Conservation (phyloP, 1,140 invertebrate genomes). For the Cecropterus lyciades region DNA sequence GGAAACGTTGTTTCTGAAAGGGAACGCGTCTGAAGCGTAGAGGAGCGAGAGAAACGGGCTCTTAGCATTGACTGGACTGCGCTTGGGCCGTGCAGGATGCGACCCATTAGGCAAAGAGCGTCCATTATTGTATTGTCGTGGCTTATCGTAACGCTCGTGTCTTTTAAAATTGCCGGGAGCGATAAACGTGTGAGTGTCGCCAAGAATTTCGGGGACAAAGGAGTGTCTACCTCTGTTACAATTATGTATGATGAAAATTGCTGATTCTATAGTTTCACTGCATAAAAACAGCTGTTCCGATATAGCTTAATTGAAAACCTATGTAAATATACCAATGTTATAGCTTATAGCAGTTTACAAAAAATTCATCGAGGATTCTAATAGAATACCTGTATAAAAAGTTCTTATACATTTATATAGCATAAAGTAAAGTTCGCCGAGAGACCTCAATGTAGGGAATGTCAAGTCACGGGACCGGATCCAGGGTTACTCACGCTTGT, state of each 20-base stretch:
- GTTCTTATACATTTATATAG: too few species aligned
- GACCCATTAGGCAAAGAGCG: slow-evolving; percentile 75
- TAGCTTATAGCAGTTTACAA: too few species aligned
- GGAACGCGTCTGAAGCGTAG: slow-evolving; percentile 40
- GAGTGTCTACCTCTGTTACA: background rate
- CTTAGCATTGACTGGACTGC: slow-evolving; percentile 76
- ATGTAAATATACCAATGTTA: too few species aligned
- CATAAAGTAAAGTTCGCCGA: slow-evolving; percentile 34
- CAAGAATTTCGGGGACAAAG: slow-evolving; percentile 42
- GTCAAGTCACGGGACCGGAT: slow-evolving; percentile 70
- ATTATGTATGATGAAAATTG: too few species aligned
- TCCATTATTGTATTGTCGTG: slow-evolving; percentile 81
- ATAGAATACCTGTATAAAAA: too few species aligned
- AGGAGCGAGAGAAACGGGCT: slow-evolving; percentile 65
- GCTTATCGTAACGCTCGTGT: slow-evolving; percentile 71
- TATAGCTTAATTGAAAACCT: too few species aligned
- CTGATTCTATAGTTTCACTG: too few species aligned
- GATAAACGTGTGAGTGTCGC: slow-evolving; percentile 51
- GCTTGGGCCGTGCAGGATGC: slow-evolving; percentile 71
- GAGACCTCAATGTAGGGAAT: slow-evolving; percentile 49
- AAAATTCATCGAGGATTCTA: too few species aligned
- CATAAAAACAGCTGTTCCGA: too few species aligned
- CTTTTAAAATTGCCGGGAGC: slow-evolving; percentile 63
- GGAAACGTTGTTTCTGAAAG: slow-evolving; percentile 58
- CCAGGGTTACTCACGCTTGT: slow-evolving; percentile 70